Evolutionary conservation across 1,140 invertebrate genomes (phyloP).

Genomic region (Formica selysi): DNA sequence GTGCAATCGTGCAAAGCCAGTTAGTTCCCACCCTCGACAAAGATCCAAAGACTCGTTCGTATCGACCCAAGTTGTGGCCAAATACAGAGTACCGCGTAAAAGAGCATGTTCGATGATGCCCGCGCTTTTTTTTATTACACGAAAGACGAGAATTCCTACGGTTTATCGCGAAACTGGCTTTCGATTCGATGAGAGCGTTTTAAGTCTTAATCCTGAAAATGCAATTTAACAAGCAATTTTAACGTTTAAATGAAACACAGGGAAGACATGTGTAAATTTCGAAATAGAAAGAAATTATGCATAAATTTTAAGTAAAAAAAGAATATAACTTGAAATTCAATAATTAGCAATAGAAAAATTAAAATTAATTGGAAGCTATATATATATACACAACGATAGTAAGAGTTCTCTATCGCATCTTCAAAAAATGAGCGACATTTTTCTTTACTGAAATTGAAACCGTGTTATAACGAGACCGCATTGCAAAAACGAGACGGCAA

Average conservation of each 20-base stretch:
- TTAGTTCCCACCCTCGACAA: conserved; percentile 69
- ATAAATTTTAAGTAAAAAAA: neutral
- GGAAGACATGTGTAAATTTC: neutral
- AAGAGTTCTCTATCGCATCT: neutral
- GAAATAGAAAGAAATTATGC: neutral
- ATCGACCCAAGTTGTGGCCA: neutral
- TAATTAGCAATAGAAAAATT: neutral
- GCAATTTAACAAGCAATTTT: neutral
- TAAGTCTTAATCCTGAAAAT: neutral
- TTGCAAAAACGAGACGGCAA: conserved; percentile 2
- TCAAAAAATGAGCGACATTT: neutral
- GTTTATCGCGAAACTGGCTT: conserved; percentile 1
- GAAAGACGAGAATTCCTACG: conserved; percentile 5
- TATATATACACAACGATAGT: neutral
- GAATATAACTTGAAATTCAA: neutral
- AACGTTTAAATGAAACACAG: neutral
- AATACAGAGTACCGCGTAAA: conserved; percentile 10
- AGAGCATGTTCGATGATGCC: neutral
- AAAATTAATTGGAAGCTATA: neutral
- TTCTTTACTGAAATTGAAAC: conserved; percentile 16
- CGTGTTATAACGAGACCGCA: neutral
- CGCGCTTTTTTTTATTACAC: conserved; percentile 1
- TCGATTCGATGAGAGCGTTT: neutral
- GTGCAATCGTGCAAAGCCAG: conserved; percentile 54
- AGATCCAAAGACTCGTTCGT: conserved; percentile 55